phyloP scores from a whole-genome alignment of 2,888 invertebrate genomes.

The Margaritifera margaritifera region DNA sequence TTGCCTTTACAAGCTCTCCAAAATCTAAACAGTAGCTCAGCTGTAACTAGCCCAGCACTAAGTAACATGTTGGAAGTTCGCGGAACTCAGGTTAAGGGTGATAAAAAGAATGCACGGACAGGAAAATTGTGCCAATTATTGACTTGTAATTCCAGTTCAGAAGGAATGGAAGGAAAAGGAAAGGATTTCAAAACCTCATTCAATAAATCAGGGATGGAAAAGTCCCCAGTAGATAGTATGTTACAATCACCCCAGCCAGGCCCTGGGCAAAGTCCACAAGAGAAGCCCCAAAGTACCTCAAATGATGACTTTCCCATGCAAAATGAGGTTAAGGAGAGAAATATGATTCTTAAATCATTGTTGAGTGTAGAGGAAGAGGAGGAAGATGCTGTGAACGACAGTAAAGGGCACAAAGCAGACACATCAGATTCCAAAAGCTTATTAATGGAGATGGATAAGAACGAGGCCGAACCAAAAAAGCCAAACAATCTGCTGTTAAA shows the following conservation, averaged over 20 bases:
- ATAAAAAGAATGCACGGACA: slow-evolving; percentile 32
- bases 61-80: too few relatives aligned
- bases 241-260: slow-evolving; percentile 65
- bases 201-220: slow-evolving; percentile 34
- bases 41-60: too few relatives aligned
- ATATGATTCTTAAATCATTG: slow-evolving; percentile 75
- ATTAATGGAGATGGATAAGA: slow-evolving; percentile 67
- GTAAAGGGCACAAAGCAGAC: slow-evolving; percentile 18
- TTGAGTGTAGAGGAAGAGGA: slow-evolving; percentile 81
- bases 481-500: slow-evolving; percentile 61
- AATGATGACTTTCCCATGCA: slow-evolving; percentile 46
- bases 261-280: slow-evolving; percentile 62
- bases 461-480: slow-evolving; percentile 69
- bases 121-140: slow-evolving; percentile 61
- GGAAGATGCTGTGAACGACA: slow-evolving; percentile 46
- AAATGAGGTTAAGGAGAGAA: slow-evolving; percentile 40
- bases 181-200: slow-evolving; percentile 26
- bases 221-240: slow-evolving; percentile 56
- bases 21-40: too few relatives aligned
- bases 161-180: slow-evolving; percentile 19
- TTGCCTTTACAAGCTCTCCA: too few relatives aligned
- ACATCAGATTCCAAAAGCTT: slow-evolving; percentile 7
- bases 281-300: slow-evolving; percentile 68
- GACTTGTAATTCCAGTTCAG: slow-evolving; percentile 46
- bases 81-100: background rate